Base-by-base conservation (phyloP, 2,797 vertebrate genomes). In the Apogon hyalosoma region DNA sequence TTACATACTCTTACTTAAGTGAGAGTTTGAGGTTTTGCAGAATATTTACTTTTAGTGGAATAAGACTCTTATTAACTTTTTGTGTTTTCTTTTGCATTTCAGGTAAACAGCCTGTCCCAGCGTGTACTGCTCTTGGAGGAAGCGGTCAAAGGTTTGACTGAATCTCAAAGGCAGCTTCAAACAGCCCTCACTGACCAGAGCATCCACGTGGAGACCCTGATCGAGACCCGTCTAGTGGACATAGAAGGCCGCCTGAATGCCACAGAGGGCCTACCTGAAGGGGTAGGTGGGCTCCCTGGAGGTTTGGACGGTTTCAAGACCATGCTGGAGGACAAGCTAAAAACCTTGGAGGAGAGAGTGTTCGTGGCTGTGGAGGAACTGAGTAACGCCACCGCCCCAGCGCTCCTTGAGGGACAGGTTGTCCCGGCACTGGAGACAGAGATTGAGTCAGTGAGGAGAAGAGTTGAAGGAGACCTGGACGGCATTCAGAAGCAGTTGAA, bases 81-180 rank as follows among this genome's bases (percentile, higher is more conserved):
- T 33, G 6, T 33, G 6, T 36, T 10, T 57, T 43, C 13, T 15
- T 45, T 18, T n/a, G 28, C 15, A 6, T 45, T 85, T 55, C 88
- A 93, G 88, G 87, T 94, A 15, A 92, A 86, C 85, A 93, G 95
- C 73, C 90, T 98, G 79, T 93, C 91, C 0, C 91, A 95, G 59
- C 94, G 95, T 1, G 86, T 98, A 80, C 92, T 97, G 75, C 92
- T 93, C 69, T 90, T 99, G 0, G 97, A 99, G 86, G 95, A 95
- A 43, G 94, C 95, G 0, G 90, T 99, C 2, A 96, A 95, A 84
- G 91, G 91, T 16, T 79, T 98, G 79, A 95, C 95, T 0, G 95
- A 97, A 79, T 95, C 96, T 36, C 96, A 96, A 59, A 91, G 94
- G 40, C 94, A 94, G 72, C 85, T 95, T 0, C 91, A 94, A 48